These are phyloP conservation scores for Orius laevigatus DNA, from an alignment of 1,140 invertebrate genomes.

Conservation along the genomic window DNA sequence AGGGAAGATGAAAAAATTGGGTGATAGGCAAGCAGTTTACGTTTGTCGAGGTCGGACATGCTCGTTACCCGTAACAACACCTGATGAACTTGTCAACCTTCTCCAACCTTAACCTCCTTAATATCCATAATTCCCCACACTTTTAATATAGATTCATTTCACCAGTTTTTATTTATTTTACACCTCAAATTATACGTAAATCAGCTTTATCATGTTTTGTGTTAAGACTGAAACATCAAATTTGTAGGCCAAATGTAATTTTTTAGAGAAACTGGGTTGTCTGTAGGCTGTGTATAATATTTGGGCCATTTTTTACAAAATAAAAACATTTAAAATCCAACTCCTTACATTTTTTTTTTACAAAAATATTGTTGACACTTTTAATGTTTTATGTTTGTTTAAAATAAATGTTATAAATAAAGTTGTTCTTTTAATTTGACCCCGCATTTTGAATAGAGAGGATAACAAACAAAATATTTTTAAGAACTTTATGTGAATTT, in stretches of 20 bases:
- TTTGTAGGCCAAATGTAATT: neutral
- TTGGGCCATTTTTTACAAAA: too few relatives aligned
- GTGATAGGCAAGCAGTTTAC: slow-evolving; percentile 50
- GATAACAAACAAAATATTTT: too few relatives aligned
- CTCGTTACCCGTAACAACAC: slow-evolving; percentile 55
- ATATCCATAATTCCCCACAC: neutral
- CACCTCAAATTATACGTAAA: neutral
- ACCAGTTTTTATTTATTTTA: neutral
- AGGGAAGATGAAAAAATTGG: slow-evolving; percentile 20
- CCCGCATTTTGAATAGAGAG: too few relatives aligned
- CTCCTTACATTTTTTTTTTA: too few relatives aligned
- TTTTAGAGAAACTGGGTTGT: too few relatives aligned
- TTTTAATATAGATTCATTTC: neutral
- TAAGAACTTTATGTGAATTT: too few relatives aligned
- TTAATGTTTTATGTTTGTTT: too few relatives aligned
- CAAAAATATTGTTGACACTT: too few relatives aligned
- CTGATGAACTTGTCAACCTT: slow-evolving; percentile 42
- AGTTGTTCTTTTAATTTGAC: too few relatives aligned
- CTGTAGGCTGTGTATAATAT: too few relatives aligned
- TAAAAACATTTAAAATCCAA: too few relatives aligned
- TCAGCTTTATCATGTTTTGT: neutral
- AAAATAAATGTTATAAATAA: too few relatives aligned
- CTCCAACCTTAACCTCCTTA: slow-evolving; percentile 28
- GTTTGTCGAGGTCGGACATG: slow-evolving; percentile 67
- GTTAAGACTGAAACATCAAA: neutral